Conservation (phyloP, 2,113 vertebrate species). For the Vulpes lagopus region DNA sequence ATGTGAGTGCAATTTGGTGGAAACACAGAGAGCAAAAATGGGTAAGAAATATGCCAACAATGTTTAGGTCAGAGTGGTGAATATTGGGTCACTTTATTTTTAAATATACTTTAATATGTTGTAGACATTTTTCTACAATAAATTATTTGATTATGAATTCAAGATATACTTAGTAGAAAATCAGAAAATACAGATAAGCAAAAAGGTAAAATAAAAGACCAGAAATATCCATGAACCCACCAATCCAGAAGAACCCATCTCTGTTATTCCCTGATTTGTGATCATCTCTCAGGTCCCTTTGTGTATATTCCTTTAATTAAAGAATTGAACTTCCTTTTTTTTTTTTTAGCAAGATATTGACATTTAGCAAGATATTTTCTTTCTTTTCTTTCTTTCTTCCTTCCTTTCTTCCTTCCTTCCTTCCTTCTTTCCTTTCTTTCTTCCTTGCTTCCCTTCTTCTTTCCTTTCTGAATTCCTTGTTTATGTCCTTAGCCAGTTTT, state of each 20-base stretch:
- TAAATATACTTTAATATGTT: background rate
- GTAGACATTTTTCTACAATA: background rate
- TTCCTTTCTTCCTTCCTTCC: background rate
- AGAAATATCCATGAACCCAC: background rate
- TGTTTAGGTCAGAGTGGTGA: background rate
- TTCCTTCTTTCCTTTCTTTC: accelerated
- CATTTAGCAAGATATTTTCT: background rate
- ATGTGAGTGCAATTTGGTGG: background rate
- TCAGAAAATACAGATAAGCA: conserved; percentile 8
- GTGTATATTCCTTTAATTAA: background rate
- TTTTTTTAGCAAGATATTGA: background rate
- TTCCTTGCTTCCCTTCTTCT: background rate
- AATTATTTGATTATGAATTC: background rate
- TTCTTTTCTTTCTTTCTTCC: background rate
- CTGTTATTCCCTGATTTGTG: background rate
- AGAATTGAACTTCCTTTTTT: background rate
- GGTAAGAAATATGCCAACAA: background rate
- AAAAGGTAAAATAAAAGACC: background rate
- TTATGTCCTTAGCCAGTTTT: conserved; percentile 20
- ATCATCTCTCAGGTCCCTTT: background rate
- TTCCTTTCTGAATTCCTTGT: background rate
- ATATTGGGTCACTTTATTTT: conserved; percentile 17
- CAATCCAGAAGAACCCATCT: background rate
- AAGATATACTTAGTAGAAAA: background rate
- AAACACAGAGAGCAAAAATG: background rate